These are phyloP conservation scores for Anabacerthia variegaticeps DNA, from an alignment of 2,797 vertebrate genomes.

Conservation along the genomic window DNA sequence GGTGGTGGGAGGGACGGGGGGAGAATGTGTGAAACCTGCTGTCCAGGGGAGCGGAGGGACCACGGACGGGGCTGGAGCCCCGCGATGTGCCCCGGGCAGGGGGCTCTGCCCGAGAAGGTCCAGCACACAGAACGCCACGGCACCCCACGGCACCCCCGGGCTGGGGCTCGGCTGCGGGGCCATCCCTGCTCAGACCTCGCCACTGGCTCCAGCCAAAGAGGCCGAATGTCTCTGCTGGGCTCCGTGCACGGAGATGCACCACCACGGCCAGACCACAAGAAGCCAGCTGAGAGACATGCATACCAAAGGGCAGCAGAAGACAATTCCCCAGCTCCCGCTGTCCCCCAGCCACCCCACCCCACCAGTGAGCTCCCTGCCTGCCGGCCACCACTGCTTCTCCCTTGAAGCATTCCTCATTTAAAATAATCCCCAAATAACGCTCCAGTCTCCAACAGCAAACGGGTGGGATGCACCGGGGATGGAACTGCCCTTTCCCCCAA, in stretches of 20 bases:
- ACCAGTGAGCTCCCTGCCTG: rapidly evolving
- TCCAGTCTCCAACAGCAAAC: rapidly evolving
- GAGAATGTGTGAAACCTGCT: not conserved
- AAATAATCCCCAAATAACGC: rapidly evolving
- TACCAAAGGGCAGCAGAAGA: not conserved
- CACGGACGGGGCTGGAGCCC: not conserved
- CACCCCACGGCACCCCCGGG: not conserved
- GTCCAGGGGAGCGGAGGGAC: rapidly evolving
- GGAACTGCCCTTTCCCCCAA: not conserved
- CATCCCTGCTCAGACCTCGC: rapidly evolving
- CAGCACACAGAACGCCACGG: rapidly evolving
- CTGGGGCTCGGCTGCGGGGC: not conserved
- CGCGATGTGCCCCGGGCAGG: rapidly evolving
- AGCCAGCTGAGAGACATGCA: not conserved
- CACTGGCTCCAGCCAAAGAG: not conserved
- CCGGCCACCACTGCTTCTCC: not conserved
- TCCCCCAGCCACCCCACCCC: rapidly evolving
- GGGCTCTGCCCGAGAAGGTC: not conserved
- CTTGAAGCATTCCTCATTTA: not conserved
- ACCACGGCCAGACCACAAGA: not conserved
- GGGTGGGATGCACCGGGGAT: not conserved
- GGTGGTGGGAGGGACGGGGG: not conserved
- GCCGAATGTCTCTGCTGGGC: not conserved
- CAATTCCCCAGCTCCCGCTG: rapidly evolving
- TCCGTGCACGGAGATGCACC: not conserved